phyloP scores from a whole-genome alignment of 2,113 vertebrate genomes.

The Phylloscopus whistleri region DNA sequence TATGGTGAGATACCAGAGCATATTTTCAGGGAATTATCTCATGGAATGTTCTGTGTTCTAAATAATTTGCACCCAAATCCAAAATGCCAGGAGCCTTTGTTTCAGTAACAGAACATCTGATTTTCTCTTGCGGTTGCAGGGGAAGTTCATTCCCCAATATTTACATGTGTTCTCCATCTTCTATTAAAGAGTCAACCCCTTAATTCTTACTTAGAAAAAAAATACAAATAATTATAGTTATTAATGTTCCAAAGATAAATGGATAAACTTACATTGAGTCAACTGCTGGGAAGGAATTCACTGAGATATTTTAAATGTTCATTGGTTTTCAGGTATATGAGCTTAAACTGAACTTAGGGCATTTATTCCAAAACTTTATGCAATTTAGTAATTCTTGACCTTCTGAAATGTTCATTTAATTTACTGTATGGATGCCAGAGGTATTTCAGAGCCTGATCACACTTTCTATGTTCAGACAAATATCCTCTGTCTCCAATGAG shows the following conservation, averaged over 20 bases:
- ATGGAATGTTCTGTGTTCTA: not conserved
- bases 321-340: not conserved
- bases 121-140: constrained; percentile 18
- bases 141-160: constrained; percentile 10
- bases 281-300: not conserved
- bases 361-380: not conserved
- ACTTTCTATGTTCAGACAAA: not conserved
- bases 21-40: constrained; percentile 37
- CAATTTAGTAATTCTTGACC: not conserved
- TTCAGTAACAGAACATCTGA: constrained; percentile 47
- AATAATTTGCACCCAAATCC: not conserved
- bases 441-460: not conserved
- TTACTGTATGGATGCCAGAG: not conserved
- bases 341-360: not conserved
- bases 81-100: constrained; percentile 16
- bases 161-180: constrained; percentile 11
- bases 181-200: not conserved
- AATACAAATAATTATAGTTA: not conserved
- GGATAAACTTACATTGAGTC: not conserved
- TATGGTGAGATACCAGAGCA: not conserved
- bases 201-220: not conserved
- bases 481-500: not conserved
- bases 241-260: not conserved
- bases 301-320: not conserved
- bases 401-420: not conserved